Percentiles rank a stretch among this genome's conserved stretches.
Evolutionary conservation across 2,888 invertebrate species (phyloP).

Genomic region (Sphecodes monilicornis): DNA sequence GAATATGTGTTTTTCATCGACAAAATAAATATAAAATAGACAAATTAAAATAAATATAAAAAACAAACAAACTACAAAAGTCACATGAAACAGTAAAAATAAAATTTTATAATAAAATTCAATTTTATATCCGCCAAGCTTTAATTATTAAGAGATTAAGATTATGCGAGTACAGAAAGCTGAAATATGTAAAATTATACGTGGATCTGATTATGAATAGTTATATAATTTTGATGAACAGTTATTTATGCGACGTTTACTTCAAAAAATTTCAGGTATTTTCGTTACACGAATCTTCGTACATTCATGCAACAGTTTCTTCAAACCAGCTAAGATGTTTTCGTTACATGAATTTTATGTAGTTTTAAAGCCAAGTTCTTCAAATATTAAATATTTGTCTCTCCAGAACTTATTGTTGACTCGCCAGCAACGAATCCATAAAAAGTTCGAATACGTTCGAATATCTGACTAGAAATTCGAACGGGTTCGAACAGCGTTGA

Average conservation of each 20-base stretch:
- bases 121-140: too few species aligned
- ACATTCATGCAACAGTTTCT: not conserved
- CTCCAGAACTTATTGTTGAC: not conserved
- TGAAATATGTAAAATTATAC: too few species aligned
- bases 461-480: constrained; percentile 4
- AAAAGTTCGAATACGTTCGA: not conserved
- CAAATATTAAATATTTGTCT: not conserved
- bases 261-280: too few species aligned
- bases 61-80: not conserved
- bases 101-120: too few species aligned
- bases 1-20: not conserved
- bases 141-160: too few species aligned
- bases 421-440: not conserved
- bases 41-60: too few species aligned
- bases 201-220: too few species aligned
- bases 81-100: too few species aligned
- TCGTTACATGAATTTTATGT: not conserved
- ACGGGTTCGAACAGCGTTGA: not conserved
- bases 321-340: not conserved
- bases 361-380: not conserved
- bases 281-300: not conserved
- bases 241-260: too few species aligned
- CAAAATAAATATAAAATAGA: not conserved
- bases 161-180: too few species aligned
- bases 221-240: too few species aligned